These are phyloP conservation scores for Monodelphis domestica DNA, from an alignment of 2,797 vertebrate species.

Conservation along the genomic window DNA sequence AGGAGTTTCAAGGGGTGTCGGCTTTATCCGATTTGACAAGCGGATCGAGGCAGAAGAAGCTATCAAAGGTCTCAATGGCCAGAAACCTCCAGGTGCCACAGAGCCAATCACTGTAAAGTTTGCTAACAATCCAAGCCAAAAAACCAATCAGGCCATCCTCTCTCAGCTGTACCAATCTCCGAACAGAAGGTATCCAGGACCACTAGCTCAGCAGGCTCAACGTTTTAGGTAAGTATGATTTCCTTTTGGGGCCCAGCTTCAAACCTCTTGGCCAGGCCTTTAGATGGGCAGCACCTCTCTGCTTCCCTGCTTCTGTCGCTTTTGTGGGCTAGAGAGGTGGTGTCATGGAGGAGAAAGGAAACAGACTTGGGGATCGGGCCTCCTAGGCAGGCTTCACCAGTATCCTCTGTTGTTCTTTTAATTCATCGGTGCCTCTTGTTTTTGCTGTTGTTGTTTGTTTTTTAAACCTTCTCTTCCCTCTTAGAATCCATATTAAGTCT, in stretches of 20 bases:
- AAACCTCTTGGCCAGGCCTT: conserved; percentile 32
- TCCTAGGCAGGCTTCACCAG: conserved; percentile 7
- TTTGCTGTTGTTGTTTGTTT: too few relatives aligned
- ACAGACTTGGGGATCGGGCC: conserved; percentile 7
- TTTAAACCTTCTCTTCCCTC: too few relatives aligned
- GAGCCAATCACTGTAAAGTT: conserved; percentile 99
- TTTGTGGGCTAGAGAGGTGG: not conserved
- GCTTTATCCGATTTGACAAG: conserved; percentile 98
- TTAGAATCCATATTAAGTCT: too few relatives aligned
- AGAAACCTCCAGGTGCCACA: conserved; percentile 95
- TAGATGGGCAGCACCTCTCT: not conserved
- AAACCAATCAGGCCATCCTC: conserved; percentile 97
- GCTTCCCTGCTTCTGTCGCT: conserved; percentile 9
- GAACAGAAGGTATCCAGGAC: conserved; percentile 97
- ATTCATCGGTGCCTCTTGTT: not conserved
- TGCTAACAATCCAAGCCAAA: conserved; percentile 99
- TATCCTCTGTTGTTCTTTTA: not conserved
- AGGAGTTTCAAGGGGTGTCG: conserved; percentile 97
- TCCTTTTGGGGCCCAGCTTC: conserved; percentile 11
- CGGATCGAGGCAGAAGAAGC: conserved; percentile 98
- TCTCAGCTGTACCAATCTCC: conserved; percentile 99
- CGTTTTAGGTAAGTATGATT: conserved; percentile 93
- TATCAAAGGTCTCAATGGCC: conserved; percentile 98
- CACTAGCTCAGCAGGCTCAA: conserved; percentile 98
- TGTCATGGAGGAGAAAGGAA: conserved; percentile 5